phyloP scores from a whole-genome alignment of 2,113 vertebrate species.

The Nipponia nippon region DNA sequence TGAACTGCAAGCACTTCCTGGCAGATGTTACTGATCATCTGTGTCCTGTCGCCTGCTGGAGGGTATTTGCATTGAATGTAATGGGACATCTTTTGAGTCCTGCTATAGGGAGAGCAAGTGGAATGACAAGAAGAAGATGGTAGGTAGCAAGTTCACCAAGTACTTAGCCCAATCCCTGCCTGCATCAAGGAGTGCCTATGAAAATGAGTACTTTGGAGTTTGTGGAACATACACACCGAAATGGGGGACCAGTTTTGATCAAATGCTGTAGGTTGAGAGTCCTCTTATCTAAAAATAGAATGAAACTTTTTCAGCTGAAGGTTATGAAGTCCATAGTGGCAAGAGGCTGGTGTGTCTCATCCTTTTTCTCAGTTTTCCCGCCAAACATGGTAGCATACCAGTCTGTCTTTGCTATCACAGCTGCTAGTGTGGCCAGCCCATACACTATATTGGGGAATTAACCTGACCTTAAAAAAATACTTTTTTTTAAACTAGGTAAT shows the following conservation, averaged over 20 bases:
- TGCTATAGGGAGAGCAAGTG: background rate
- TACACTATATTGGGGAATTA: background rate
- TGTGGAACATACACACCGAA: background rate
- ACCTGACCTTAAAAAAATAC: background rate
- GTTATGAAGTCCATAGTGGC: background rate
- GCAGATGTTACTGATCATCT: background rate
- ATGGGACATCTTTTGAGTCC: background rate
- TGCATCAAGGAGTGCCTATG: accelerated
- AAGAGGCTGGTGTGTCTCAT: background rate
- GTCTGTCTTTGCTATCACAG: background rate
- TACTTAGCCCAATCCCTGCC: background rate
- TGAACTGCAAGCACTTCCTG: background rate
- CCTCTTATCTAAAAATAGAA: background rate
- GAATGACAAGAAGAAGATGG: background rate
- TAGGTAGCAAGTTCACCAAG: background rate
- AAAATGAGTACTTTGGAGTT: background rate
- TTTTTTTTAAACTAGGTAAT: background rate
- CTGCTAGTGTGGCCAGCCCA: background rate
- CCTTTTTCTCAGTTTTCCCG: background rate
- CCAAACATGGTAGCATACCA: too few species aligned
- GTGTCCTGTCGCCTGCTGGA: accelerated
- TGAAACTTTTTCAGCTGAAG: background rate
- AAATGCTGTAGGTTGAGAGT: background rate
- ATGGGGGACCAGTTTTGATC: background rate
- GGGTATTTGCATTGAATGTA: background rate